Percentiles rank a stretch among this genome's conserved stretches.
Conservation (phyloP, 2,797 vertebrate species). For the Gouania willdenowi region DNA sequence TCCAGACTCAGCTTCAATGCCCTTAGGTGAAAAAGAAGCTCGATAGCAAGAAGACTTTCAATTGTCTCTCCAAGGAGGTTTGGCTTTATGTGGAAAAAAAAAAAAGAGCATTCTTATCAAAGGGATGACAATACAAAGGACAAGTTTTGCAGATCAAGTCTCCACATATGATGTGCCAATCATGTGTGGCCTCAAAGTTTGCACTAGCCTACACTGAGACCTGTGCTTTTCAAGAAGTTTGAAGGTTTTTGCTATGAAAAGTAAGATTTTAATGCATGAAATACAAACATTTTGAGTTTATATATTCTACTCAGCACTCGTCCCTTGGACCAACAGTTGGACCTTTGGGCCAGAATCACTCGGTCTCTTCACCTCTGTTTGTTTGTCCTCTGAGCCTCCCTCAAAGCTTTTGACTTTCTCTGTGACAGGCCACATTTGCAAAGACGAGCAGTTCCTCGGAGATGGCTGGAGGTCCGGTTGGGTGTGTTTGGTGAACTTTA, state of each 20-base stretch:
- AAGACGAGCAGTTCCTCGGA: slow-evolving; percentile 2
- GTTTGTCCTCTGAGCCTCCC: slow-evolving; percentile 1
- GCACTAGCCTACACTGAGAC: background rate
- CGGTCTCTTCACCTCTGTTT: background rate
- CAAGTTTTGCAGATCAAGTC: slow-evolving; percentile 27
- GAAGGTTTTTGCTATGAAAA: background rate
- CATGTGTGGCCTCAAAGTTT: background rate
- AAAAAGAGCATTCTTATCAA: slow-evolving; percentile 44
- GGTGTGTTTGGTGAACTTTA: background rate
- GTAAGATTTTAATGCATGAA: background rate
- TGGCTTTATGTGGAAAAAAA: slow-evolving; percentile 35
- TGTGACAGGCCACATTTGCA: slow-evolving; percentile 9
- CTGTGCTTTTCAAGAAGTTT: background rate
- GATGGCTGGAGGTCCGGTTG: slow-evolving; percentile 1
- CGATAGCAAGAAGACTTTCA: slow-evolving; percentile 48
- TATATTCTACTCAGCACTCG: slow-evolving; percentile 2
- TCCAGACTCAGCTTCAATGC: slow-evolving; percentile 46
- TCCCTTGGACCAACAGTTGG: slow-evolving; percentile 9
- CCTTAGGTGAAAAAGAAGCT: slow-evolving; percentile 63
- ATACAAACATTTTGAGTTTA: background rate
- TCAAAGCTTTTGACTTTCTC: slow-evolving; percentile 8
- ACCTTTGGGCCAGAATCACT: slow-evolving; percentile 9
- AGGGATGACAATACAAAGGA: slow-evolving; percentile 49
- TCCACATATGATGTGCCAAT: background rate
- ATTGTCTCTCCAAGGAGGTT: slow-evolving; percentile 70